phyloP scores from a whole-genome alignment of 2,888 invertebrate genomes.

The Chironomus tentans region DNA sequence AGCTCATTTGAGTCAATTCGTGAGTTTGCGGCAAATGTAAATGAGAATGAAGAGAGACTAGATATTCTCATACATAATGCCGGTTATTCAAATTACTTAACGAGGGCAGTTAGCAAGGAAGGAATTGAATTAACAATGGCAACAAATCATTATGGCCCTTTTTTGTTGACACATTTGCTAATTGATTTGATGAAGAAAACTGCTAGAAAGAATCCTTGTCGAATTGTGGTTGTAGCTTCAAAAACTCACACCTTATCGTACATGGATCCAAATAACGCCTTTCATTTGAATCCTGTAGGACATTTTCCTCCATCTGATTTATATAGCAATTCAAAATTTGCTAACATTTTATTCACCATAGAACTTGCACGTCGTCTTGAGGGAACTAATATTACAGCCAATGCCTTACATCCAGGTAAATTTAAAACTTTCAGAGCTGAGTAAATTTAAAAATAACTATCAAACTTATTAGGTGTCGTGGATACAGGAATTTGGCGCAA shows the following conservation, averaged over 20 bases:
- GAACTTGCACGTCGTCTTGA: constrained; percentile 69
- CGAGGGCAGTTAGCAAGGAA: constrained; percentile 61
- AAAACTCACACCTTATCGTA: constrained; percentile 63
- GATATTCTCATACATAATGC: constrained; percentile 86
- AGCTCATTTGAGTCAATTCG: constrained; percentile 69
- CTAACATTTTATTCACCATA: constrained; percentile 70
- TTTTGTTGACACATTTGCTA: constrained; percentile 81
- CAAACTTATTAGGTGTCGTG: neutral
- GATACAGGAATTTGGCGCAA: constrained; percentile 77
- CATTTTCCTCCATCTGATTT: constrained; percentile 52
- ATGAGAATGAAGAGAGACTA: constrained; percentile 58
- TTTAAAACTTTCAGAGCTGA: too few species aligned
- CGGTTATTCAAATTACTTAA: constrained; percentile 66
- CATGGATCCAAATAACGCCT: constrained; percentile 57
- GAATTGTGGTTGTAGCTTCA: constrained; percentile 75
- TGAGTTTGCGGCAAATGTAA: constrained; percentile 73
- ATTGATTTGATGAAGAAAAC: constrained; percentile 69
- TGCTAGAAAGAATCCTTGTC: constrained; percentile 48
- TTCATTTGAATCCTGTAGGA: constrained; percentile 57
- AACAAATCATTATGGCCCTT: constrained; percentile 90
- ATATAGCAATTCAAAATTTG: constrained; percentile 78
- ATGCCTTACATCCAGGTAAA: constrained; percentile 80
- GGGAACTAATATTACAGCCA: constrained; percentile 69
- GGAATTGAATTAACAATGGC: constrained; percentile 84
- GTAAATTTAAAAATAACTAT: neutral